Conservation (phyloP, 2,888 invertebrate genomes). For the Pyralis farinalis region DNA sequence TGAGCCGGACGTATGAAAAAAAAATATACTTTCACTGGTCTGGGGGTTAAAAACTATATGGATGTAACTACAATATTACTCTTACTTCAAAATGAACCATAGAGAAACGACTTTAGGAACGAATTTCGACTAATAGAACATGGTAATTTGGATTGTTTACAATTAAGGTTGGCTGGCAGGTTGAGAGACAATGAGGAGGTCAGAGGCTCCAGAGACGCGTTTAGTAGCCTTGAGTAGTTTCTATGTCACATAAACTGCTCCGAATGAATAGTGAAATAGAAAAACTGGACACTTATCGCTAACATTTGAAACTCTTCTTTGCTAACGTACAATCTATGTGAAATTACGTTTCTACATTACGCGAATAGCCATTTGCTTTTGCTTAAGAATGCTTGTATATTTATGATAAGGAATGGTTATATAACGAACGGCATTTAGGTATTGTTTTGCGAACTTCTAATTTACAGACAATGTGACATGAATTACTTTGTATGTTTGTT, state of each 20-base stretch:
- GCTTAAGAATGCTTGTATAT: too few relatives aligned
- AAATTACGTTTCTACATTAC: too few relatives aligned
- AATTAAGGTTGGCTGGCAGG: slow-evolving; percentile 24
- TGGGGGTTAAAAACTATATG: slow-evolving; percentile 32
- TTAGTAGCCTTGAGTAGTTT: slow-evolving; percentile 23
- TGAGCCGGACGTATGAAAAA: slow-evolving; percentile 63
- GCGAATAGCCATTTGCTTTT: too few relatives aligned
- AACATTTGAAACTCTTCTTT: too few relatives aligned
- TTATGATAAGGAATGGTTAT: too few relatives aligned
- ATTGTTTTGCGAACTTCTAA: too few relatives aligned
- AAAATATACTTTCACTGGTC: slow-evolving; percentile 71
- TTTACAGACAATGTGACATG: too few relatives aligned
- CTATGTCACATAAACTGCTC: slow-evolving; percentile 11
- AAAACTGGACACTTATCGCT: too few relatives aligned
- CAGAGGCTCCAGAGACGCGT: slow-evolving; percentile 53
- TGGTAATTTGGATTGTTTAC: slow-evolving; percentile 18
- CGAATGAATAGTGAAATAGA: background rate
- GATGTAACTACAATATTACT: slow-evolving; percentile 15
- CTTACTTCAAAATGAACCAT: slow-evolving; percentile 24
- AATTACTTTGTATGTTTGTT: too few relatives aligned
- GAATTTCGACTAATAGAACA: slow-evolving; percentile 12
- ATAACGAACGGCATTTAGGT: too few relatives aligned
- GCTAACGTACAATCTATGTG: too few relatives aligned
- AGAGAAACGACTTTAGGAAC: slow-evolving; percentile 12
- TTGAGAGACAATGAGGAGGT: slow-evolving; percentile 56